Conservation (phyloP, 2,113 vertebrate genomes). For the Taxidea taxus region DNA sequence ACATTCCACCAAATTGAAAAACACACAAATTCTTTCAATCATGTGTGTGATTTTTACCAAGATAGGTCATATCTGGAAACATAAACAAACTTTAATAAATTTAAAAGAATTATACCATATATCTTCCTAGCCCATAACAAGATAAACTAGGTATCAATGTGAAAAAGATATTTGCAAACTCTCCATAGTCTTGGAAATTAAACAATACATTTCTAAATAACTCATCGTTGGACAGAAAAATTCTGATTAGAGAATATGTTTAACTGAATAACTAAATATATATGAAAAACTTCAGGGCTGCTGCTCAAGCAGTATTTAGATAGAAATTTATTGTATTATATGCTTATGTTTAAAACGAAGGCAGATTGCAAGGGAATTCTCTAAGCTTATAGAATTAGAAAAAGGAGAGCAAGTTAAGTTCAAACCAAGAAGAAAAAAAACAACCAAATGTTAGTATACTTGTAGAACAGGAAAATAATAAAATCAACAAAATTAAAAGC, state of each 20-base stretch:
- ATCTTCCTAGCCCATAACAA: not conserved
- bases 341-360: not conserved
- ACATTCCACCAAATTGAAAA: not conserved
- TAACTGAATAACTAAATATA: not conserved
- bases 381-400: not conserved
- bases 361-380: not conserved
- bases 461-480: not conserved
- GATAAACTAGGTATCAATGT: not conserved
- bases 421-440: not conserved
- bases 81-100: not conserved
- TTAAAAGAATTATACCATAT: not conserved
- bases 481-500: not conserved
- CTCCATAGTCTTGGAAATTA: not conserved
- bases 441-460: not conserved
- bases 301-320: not conserved
- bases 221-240: not conserved
- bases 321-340: not conserved
- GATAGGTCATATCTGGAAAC: not conserved
- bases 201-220: not conserved
- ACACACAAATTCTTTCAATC: not conserved
- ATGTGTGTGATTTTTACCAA: not conserved
- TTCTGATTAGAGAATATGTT: not conserved
- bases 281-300: not conserved
- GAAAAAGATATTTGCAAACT: not conserved
- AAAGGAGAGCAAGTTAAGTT: not conserved